Conservation (phyloP, 2,888 invertebrate genomes). For the Morpho helenor region DNA sequence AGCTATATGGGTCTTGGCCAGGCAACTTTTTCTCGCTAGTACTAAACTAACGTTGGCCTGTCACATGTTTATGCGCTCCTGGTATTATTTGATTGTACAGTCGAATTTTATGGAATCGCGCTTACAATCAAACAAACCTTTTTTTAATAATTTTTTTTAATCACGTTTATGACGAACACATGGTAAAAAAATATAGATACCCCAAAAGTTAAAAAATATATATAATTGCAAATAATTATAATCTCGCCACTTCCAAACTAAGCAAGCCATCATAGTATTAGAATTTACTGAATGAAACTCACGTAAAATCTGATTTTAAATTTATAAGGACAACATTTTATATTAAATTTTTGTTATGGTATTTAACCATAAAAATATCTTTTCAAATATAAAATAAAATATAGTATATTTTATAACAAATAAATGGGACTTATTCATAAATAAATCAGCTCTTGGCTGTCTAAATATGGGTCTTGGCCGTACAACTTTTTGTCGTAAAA, state of each 20-base stretch:
- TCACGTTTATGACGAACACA: no score
- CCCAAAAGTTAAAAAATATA: no score
- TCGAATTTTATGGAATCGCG: slow-evolving; percentile 3
- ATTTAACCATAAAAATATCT: not conserved
- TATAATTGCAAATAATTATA: no score
- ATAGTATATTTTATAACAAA: not conserved
- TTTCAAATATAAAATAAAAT: not conserved
- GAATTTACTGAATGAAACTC: no score
- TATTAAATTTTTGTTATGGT: no score
- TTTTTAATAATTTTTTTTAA: not conserved
- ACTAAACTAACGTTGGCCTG: slow-evolving; percentile 54
- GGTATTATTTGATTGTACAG: slow-evolving; percentile 31
- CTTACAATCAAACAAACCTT: not conserved
- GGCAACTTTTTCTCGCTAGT: slow-evolving; percentile 75
- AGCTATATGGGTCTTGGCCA: slow-evolving; percentile 77
- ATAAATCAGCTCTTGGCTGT: not conserved
- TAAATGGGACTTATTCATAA: no score
- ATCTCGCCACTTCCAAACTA: no score
- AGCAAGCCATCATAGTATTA: no score
- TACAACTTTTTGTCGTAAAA: slow-evolving; percentile 75
- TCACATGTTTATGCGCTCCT: slow-evolving; percentile 59
- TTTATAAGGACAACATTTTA: no score
- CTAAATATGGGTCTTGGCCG: slow-evolving; percentile 74
- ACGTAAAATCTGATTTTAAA: no score
- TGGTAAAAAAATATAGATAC: no score